Evolutionary conservation across 1,140 invertebrate species (phyloP), one percentile per base, ranked within the genome.

Genomic region (Lordiphosa collinella): DNA sequence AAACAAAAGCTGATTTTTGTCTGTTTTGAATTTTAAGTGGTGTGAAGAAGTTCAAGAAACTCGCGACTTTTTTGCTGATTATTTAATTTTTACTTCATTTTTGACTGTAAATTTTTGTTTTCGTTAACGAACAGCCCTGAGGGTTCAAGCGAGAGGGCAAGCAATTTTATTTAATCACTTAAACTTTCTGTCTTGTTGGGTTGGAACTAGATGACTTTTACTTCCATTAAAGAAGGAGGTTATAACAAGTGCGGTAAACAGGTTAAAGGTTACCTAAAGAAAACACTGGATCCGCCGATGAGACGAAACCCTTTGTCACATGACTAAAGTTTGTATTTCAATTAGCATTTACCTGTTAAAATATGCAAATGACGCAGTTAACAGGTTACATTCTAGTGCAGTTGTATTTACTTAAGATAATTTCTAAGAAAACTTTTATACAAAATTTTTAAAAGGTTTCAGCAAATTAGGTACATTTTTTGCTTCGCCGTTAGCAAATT

Each of bases 31-130:
- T 67, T 67, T 67, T 43, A 59, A 53, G 36, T 31, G 25, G 25
- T 29, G 25, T 48, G 37, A 14, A 36, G 11, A 52, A 67, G 64
- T 67, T 67, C 64, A 67, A 67, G 63, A 67, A 67, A 67, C 64
- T 67, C 44, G 62, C 25, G 54, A 58, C 62, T 54, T 41, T 29
- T 35, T 54, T 29, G 61, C 49, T 67, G 54, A 67, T 67, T 67
- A 67, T 67, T 67, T 67, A 53, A 67, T 67, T 37, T 41, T 16
- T 8, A 18, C 40, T 51, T 25, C 49, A 11, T 31, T 32, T 52
- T n/a, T n/a, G n/a, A n/a, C n/a, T n/a, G n/a, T n/a, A n/a, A n/a
- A n/a, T n/a, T n/a, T n/a, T 63, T 58, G 31, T 29, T 34, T 16
- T 43, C 25, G 16, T 43, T 43, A 48, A 48, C n/a, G 13, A 48